Conservation (phyloP, 2,113 vertebrate species). For the Gnathonemus longibarbis region DNA sequence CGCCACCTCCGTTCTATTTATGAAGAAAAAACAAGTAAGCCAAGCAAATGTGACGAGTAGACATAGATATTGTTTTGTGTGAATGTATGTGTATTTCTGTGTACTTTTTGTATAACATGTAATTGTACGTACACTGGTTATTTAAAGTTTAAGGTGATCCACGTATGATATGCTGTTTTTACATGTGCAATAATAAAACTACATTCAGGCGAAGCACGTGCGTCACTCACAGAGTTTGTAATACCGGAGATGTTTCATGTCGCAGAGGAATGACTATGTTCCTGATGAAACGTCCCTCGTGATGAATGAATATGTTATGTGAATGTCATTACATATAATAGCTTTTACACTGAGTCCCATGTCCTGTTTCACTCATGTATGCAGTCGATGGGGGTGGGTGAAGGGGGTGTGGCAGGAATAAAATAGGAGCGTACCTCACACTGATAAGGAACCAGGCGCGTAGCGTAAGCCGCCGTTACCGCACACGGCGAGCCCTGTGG, state of each 20-base stretch:
- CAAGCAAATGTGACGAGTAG: not conserved
- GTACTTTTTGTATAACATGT: not conserved
- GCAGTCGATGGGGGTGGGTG: not conserved
- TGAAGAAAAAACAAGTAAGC: not conserved
- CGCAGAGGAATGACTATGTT: not conserved
- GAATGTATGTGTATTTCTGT: not conserved
- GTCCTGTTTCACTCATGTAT: not conserved
- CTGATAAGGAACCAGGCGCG: not conserved
- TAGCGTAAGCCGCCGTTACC: not conserved
- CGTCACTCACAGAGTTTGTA: not conserved
- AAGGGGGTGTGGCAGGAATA: not conserved
- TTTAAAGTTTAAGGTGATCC: not conserved
- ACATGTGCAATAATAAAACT: conserved; percentile 1
- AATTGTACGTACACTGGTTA: not conserved
- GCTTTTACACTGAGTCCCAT: not conserved
- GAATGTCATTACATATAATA: conserved; percentile 2
- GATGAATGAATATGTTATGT: not conserved
- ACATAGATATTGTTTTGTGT: not conserved
- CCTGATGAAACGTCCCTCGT: not conserved
- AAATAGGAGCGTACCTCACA: not conserved
- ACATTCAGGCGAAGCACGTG: not conserved
- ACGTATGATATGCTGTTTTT: not conserved
- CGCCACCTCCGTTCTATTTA: not conserved
- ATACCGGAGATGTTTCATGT: not conserved
- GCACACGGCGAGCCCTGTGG: not conserved